phyloP scores from a whole-genome alignment of 2,888 invertebrate species.

The Ferrisia virgata region DNA sequence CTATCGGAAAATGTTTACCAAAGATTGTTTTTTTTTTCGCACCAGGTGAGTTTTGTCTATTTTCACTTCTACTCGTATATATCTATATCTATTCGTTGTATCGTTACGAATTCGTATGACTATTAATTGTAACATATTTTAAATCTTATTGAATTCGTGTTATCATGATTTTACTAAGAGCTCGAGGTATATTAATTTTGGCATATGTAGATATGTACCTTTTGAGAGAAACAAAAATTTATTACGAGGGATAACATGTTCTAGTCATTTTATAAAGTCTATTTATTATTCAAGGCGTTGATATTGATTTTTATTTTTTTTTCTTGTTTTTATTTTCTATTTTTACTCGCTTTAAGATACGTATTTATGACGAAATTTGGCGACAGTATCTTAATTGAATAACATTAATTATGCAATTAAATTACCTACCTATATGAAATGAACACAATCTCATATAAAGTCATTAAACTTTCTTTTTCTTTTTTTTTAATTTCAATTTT shows the following conservation, averaged over 20 bases:
- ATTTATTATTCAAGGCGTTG: background rate
- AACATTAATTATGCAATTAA: background rate
- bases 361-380: background rate
- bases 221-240: background rate
- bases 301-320: background rate
- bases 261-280: background rate
- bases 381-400: background rate
- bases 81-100: background rate
- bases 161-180: background rate
- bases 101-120: background rate
- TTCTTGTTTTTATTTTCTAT: background rate
- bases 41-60: background rate
- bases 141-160: background rate
- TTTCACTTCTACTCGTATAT: background rate
- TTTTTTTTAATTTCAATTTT: background rate
- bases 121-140: too few species aligned
- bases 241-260: background rate
- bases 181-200: background rate
- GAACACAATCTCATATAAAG: background rate
- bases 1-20: background rate
- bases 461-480: background rate
- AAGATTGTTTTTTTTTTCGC: conserved; percentile 2
- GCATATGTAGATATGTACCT: background rate
- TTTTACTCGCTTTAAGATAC: background rate
- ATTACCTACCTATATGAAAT: background rate